Conservation (phyloP, 30 jellyfish, hydroid and myxozoan genomes). For the Aurelia aurita complex sp. Pacific region DNA sequence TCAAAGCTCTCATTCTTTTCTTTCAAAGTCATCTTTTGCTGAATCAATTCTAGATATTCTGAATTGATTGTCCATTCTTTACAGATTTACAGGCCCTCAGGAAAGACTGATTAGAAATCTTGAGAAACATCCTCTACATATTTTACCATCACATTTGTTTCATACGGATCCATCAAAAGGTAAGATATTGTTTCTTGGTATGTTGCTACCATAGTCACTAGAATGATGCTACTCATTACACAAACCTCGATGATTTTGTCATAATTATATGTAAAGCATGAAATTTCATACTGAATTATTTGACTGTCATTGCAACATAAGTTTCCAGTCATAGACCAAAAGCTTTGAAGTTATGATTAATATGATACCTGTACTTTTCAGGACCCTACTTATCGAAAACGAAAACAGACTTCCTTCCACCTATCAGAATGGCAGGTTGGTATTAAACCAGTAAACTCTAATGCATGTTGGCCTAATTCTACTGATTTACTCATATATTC, state of each 20-base stretch:
- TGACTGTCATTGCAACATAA: no score
- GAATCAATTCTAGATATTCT: no score
- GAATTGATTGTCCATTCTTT: neutral
- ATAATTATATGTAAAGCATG: no score
- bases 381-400: neutral
- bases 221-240: no score
- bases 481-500: no score
- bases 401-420: conserved; percentile 1
- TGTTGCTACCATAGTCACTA: no score
- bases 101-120: neutral
- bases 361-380: neutral
- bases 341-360: no score
- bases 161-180: neutral
- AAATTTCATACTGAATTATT: no score
- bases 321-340: no score
- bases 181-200: neutral
- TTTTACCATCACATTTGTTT: neutral
- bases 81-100: neutral
- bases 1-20: no score
- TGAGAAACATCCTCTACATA: neutral
- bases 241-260: no score
- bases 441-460: neutral
- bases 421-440: neutral
- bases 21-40: no score
- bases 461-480: neutral